A percentile compares a stretch with the other conserved stretches of the same genome.
Conservation (phyloP, 2,797 vertebrate genomes). For the Podargus strigoides region DNA sequence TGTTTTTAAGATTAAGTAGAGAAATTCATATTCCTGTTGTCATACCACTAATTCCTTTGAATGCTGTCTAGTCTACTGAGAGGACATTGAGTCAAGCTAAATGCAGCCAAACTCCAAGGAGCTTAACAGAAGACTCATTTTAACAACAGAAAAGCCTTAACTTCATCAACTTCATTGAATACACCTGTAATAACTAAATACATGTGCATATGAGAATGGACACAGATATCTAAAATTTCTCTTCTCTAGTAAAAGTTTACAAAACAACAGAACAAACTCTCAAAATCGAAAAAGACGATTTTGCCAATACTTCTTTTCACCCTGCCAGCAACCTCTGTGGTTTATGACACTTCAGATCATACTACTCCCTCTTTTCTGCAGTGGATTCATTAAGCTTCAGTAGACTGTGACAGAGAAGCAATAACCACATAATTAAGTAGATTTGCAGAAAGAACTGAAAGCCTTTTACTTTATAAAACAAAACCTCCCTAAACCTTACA, state of each 20-base stretch:
- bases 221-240: neutral
- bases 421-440: neutral
- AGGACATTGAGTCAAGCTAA: neutral
- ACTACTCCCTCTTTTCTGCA: neutral
- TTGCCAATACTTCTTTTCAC: neutral
- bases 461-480: neutral
- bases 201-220: accelerated
- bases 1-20: neutral
- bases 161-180: neutral
- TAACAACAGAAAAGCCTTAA: neutral
- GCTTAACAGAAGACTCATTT: neutral
- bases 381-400: slow-evolving; percentile 24
- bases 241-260: neutral
- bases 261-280: neutral
- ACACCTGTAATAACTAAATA: neutral
- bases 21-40: neutral
- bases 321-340: neutral
- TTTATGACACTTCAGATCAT: neutral
- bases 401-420: slow-evolving; percentile 23
- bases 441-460: neutral
- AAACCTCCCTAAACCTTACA: neutral
- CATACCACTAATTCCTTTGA: neutral
- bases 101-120: neutral
- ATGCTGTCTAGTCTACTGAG: neutral
- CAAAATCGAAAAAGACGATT: neutral